phyloP scores from a whole-genome alignment of 2,113 vertebrate species.

The Cryptomyrus ogoouensis region DNA sequence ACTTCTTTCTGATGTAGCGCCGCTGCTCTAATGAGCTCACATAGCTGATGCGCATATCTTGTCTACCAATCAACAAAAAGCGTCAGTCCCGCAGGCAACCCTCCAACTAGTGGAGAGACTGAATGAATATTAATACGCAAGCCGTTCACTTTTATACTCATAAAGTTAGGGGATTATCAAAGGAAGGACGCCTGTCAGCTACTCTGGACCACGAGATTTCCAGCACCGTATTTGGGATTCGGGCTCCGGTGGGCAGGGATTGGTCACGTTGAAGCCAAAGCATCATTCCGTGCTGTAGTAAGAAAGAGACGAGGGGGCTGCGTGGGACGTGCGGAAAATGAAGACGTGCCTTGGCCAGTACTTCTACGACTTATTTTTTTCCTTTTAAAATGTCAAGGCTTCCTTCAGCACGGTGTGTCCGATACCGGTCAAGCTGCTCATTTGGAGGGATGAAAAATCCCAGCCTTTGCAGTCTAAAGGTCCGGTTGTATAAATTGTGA shows the following conservation, averaged over 20 bases:
- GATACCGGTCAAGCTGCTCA: constrained; percentile 49
- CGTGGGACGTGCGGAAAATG: constrained; percentile 27
- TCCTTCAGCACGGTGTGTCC: constrained; percentile 44
- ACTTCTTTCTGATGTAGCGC: constrained; percentile 31
- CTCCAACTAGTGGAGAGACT: constrained; percentile 41
- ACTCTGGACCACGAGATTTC: constrained; percentile 6
- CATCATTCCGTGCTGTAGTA: constrained; percentile 12
- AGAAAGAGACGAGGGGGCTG: constrained; percentile 36
- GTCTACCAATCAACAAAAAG: constrained; percentile 52
- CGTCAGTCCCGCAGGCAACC: constrained; percentile 44
- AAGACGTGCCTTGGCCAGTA: constrained; percentile 41
- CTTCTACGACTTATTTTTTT: constrained; percentile 45
- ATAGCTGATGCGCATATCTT: constrained; percentile 52
- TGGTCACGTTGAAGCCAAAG: constrained; percentile 29
- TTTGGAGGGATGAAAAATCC: constrained; percentile 61
- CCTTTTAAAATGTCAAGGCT: constrained; percentile 51
- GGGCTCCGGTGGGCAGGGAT: constrained; percentile 26
- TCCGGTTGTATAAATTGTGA: constrained; percentile 66
- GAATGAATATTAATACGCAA: constrained; percentile 46
- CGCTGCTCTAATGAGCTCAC: constrained; percentile 56
- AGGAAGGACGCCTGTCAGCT: constrained; percentile 32
- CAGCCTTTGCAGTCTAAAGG: constrained; percentile 59
- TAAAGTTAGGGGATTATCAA: constrained; percentile 48
- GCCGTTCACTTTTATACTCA: constrained; percentile 40
- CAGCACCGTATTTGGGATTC: constrained; percentile 30